Evolutionary conservation across 2,797 vertebrate species (phyloP).

Genomic region (Lutjanus campechanus): DNA sequence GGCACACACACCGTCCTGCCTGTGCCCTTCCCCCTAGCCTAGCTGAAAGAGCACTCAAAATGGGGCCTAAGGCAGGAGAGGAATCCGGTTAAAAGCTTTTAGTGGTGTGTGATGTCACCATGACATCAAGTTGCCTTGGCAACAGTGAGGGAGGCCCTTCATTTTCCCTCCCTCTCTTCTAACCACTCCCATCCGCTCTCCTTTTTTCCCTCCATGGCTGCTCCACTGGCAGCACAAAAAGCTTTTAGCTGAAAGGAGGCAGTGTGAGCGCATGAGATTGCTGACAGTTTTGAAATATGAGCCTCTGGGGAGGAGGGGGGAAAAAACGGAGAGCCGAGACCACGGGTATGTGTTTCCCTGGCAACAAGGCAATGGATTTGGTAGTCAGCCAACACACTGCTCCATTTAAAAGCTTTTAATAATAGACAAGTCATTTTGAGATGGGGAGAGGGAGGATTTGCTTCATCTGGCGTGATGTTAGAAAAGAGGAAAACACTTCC

Average conservation of each 20-base stretch:
- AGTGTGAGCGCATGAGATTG: conserved; percentile 90
- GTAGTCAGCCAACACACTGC: conserved; percentile 76
- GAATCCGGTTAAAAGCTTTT: conserved; percentile 99
- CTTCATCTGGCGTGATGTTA: conserved; percentile 52
- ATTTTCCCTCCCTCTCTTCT: conserved; percentile 69
- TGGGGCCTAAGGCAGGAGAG: conserved; percentile 98
- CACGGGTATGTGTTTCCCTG: conserved; percentile 80
- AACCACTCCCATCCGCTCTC: conserved; percentile 74
- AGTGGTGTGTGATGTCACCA: conserved; percentile 97
- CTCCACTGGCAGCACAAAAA: conserved; percentile 94
- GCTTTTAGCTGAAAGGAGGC: conserved; percentile 99
- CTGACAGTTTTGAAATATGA: conserved; percentile 94
- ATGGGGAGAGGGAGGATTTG: conserved; percentile 49
- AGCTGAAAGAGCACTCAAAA: conserved; percentile 95
- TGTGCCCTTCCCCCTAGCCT: conserved; percentile 83
- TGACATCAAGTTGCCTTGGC: conserved; percentile 99
- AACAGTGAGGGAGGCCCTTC: conserved; percentile 91
- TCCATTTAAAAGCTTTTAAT: conserved; percentile 90
- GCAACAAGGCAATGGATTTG: conserved; percentile 79
- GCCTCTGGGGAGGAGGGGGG: conserved; percentile 61
- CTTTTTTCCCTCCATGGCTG: conserved; percentile 57
- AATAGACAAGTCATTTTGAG: conserved; percentile 74
- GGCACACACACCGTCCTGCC: conserved; percentile 70
- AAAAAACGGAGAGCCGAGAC: conserved; percentile 44
- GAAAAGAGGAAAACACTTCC: conserved; percentile 36